phyloP scores from a whole-genome alignment of 2,888 invertebrate species.

The Melanargia galathea region DNA sequence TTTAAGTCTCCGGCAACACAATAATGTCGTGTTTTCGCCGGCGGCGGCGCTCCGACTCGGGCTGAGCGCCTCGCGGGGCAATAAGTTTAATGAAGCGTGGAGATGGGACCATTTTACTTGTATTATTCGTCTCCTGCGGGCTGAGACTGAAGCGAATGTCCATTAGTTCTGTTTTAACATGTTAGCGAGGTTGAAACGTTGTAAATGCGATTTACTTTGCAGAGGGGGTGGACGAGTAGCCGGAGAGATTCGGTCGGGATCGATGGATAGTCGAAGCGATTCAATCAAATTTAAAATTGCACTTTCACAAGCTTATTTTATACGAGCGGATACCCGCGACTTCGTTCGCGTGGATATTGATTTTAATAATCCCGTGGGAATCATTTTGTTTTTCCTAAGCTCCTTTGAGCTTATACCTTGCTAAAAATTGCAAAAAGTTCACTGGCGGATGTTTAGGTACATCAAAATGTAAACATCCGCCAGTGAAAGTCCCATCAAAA shows the following conservation, averaged over 20 bases:
- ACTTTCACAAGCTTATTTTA: slow-evolving; percentile 29
- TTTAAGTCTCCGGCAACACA: slow-evolving; percentile 77
- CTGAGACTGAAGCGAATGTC: slow-evolving; percentile 82
- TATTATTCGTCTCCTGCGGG: slow-evolving; percentile 82
- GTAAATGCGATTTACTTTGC: slow-evolving; percentile 81
- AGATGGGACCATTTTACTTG: slow-evolving; percentile 83
- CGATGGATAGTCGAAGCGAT: slow-evolving; percentile 71
- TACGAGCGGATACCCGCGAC: too few relatives aligned
- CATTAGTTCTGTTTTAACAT: slow-evolving; percentile 83
- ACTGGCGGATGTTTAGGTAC: too few relatives aligned
- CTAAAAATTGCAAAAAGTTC: too few relatives aligned
- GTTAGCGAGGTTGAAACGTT: slow-evolving; percentile 82
- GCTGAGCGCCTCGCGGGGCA: slow-evolving; percentile 76
- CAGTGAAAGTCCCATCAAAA: too few relatives aligned
- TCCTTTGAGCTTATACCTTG: too few relatives aligned
- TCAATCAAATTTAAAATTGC: slow-evolving; percentile 52
- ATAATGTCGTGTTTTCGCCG: slow-evolving; percentile 78
- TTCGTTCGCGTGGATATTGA: too few relatives aligned
- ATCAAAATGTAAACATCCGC: too few relatives aligned
- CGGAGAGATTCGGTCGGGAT: slow-evolving; percentile 69
- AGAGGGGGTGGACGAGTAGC: slow-evolving; percentile 79
- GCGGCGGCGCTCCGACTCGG: slow-evolving; percentile 65
- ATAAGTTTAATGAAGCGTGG: slow-evolving; percentile 83
- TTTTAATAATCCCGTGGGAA: too few relatives aligned
- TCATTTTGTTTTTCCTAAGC: too few relatives aligned